Conservation (phyloP, 2,888 invertebrate species). For the Phyto melanocephala region DNA sequence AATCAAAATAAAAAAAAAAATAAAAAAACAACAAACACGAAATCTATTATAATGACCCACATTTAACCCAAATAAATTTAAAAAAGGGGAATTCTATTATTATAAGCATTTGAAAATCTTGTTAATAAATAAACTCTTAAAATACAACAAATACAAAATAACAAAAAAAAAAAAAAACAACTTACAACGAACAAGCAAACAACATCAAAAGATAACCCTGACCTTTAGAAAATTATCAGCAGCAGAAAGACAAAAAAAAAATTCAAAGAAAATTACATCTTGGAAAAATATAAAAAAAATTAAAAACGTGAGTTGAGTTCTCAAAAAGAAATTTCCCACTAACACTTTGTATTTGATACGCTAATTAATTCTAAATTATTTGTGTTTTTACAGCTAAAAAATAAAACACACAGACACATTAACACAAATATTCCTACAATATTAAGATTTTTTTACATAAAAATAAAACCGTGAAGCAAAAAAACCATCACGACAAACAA, state of each 20-base stretch:
- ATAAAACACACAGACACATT: too few species aligned
- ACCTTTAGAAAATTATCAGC: slow-evolving; percentile 34
- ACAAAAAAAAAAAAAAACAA: slow-evolving; percentile 13
- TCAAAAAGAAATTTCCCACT: slow-evolving; percentile 3
- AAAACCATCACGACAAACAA: slow-evolving; percentile 23
- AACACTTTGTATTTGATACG: background rate
- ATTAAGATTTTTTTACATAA: slow-evolving; percentile 1
- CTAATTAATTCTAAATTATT: slow-evolving; percentile 25
- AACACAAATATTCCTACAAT: slow-evolving; percentile 11
- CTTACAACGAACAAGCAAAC: slow-evolving; percentile 5
- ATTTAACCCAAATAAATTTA: slow-evolving; percentile 23
- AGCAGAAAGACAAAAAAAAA: background rate
- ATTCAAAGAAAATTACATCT: background rate
- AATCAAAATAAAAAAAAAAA: background rate
- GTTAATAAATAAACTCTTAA: background rate
- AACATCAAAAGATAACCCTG: slow-evolving; percentile 58
- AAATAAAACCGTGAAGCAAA: background rate
- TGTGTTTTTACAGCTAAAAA: slow-evolving; percentile 46
- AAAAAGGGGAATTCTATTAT: slow-evolving; percentile 26
- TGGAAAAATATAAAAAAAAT: background rate
- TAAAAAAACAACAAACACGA: background rate
- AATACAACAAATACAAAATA: slow-evolving; percentile 13
- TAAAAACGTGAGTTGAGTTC: slow-evolving; percentile 61
- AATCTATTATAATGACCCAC: slow-evolving; percentile 24
- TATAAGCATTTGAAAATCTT: background rate